A percentile compares a stretch with the other conserved stretches of the same genome.
Evolutionary conservation across 2,113 vertebrate species (phyloP).

Genomic region (Antigone vipio): DNA sequence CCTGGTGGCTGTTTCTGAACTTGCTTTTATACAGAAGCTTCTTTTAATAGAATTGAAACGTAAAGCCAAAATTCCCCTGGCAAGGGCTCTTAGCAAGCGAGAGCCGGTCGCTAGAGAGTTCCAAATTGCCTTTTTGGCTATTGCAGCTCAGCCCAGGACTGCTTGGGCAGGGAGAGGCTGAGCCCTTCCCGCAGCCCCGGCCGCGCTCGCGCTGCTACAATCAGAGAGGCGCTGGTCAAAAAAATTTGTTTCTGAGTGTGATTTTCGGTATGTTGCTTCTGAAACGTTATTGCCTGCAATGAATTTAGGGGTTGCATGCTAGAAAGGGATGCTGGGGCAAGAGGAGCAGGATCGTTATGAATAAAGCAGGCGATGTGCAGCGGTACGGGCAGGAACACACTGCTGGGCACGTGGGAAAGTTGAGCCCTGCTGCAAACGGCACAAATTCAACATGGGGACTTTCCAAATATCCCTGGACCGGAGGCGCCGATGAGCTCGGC

Average conservation of each 20-base stretch:
- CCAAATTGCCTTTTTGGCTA: background rate
- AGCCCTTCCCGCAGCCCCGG: background rate
- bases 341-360: rapidly evolving
- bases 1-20: background rate
- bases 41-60: background rate
- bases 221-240: rapidly evolving
- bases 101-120: background rate
- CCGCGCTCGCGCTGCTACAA: background rate
- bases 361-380: rapidly evolving
- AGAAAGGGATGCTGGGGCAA: background rate
- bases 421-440: background rate
- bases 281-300: rapidly evolving
- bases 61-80: background rate
- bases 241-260: background rate
- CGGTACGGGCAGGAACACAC: background rate
- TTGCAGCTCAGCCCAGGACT: background rate
- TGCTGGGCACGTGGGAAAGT: rapidly evolving
- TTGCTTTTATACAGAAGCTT: background rate
- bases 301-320: rapidly evolving
- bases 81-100: background rate
- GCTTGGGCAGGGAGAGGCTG: background rate
- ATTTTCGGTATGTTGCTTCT: background rate
- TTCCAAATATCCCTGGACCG: rapidly evolving
- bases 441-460: background rate
- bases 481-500: background rate